These are phyloP conservation scores for Alectoris magna DNA, from an alignment of 2,797 vertebrate species.

Conservation along the genomic window DNA sequence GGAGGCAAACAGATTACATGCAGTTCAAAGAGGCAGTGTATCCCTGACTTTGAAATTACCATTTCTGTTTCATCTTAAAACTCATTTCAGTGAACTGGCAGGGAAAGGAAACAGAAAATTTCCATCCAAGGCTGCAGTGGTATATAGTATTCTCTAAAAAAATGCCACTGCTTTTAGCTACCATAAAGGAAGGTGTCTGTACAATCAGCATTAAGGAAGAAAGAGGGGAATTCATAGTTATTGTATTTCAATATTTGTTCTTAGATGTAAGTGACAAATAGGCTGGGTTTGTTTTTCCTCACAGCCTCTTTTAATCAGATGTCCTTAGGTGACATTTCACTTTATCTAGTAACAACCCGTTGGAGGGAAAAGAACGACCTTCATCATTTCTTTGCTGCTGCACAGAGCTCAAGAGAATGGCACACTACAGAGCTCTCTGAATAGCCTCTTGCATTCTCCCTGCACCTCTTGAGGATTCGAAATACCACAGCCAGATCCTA, in stretches of 20 bases:
- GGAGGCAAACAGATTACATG: conserved; percentile 13
- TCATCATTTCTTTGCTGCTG: conserved; percentile 48
- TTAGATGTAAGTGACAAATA: conserved; percentile 32
- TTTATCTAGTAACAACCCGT: conserved; percentile 56
- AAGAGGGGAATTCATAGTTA: not conserved
- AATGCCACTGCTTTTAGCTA: conserved; percentile 18
- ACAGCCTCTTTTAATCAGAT: conserved; percentile 57
- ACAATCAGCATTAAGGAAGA: conserved; percentile 3
- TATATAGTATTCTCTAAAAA: conserved; percentile 11
- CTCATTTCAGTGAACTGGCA: conserved; percentile 28
- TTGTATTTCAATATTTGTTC: conserved; percentile 48
- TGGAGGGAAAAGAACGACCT: conserved; percentile 61
- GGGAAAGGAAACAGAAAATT: conserved; percentile 49
- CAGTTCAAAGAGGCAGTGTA: conserved; percentile 52
- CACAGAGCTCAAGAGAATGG: conserved; percentile 7
- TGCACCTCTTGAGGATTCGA: conserved; percentile 49
- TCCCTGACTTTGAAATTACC: conserved; percentile 55
- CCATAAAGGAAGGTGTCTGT: not conserved
- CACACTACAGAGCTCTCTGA: conserved; percentile 39
- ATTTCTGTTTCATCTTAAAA: conserved; percentile 62
- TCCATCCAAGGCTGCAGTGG: not conserved
- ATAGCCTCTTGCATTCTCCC: conserved; percentile 59
- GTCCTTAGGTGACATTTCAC: conserved; percentile 71
- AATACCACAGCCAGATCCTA: conserved; percentile 56
- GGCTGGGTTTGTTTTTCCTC: conserved; percentile 33